Evolutionary conservation across 2,113 vertebrate species (phyloP).

Genomic region (Dicerorhinus sumatrensis): DNA sequence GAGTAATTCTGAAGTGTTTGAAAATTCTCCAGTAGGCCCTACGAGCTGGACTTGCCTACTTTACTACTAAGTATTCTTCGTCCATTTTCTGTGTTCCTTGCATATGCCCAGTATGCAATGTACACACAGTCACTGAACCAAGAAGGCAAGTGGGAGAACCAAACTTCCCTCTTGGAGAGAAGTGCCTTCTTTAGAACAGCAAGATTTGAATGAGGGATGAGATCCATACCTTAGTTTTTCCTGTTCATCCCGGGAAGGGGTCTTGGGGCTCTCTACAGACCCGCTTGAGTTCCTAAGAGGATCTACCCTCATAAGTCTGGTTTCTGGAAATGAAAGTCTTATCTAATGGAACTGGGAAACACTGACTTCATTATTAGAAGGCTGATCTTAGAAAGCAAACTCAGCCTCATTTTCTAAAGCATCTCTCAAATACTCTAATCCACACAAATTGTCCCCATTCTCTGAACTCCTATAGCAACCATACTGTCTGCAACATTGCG

Average conservation of each 20-base stretch:
- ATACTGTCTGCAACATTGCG: not conserved
- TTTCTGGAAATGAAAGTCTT: not conserved
- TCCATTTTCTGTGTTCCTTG: conserved; percentile 66
- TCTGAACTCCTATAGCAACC: not conserved
- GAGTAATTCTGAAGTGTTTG: conserved; percentile 71
- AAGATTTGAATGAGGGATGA: not conserved
- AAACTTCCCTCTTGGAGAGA: not conserved
- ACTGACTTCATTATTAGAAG: not conserved
- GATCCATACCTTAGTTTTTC: not conserved
- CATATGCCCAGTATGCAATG: not conserved
- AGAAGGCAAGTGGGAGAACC: not conserved
- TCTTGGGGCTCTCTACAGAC: not conserved
- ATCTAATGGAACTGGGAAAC: not conserved
- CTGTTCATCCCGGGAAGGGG: not conserved
- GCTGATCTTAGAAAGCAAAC: not conserved
- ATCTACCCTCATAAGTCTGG: not conserved
- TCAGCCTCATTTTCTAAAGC: not conserved
- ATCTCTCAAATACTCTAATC: not conserved
- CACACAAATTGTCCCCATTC: not conserved
- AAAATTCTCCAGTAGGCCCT: conserved; percentile 71
- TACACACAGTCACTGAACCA: not conserved
- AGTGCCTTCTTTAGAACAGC: not conserved
- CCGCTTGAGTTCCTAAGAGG: not conserved
- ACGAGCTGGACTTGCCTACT: conserved; percentile 55
- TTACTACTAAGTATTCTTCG: conserved; percentile 65